Percentiles rank a stretch among this genome's conserved stretches.
These are phyloP conservation scores for Sinocyclocheilus grahami DNA, from an alignment of 2,113 vertebrate species.

Conservation along the genomic window DNA sequence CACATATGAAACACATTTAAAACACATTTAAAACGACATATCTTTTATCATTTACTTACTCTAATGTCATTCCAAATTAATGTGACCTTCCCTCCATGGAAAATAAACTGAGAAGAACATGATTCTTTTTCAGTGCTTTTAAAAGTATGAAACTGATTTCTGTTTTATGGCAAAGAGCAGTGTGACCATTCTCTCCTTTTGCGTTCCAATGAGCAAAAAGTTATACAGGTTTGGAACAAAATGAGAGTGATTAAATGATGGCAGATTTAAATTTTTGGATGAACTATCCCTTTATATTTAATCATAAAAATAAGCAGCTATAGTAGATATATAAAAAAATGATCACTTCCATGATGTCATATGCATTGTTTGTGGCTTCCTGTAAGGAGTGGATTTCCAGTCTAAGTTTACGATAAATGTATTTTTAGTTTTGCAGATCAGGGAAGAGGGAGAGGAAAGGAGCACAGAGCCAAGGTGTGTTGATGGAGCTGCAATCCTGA, in stretches of 20 bases:
- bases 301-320: neutral
- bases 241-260: neutral
- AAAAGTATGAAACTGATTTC: too few relatives aligned
- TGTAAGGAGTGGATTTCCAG: conserved; percentile 50
- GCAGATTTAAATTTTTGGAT: neutral
- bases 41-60: too few relatives aligned
- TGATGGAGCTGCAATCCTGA: conserved; percentile 57
- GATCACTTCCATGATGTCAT: conserved; percentile 16
- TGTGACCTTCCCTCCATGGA: too few relatives aligned
- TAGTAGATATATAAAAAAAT: conserved; percentile 17
- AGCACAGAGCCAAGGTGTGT: conserved; percentile 44
- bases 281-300: conserved; percentile 3
- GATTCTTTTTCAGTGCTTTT: too few relatives aligned
- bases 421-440: conserved; percentile 49
- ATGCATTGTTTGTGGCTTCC: conserved; percentile 47
- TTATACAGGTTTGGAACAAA: neutral
- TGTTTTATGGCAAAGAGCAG: too few relatives aligned
- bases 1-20: conserved; percentile 19
- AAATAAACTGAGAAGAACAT: too few relatives aligned
- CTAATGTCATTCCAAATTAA: too few relatives aligned
- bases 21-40: conserved; percentile 41
- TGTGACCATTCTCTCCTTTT: too few relatives aligned
- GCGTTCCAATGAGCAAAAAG: too few relatives aligned
- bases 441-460: conserved; percentile 12
- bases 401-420: conserved; percentile 52